Evolutionary conservation across 2,888 invertebrate species (phyloP).

Genomic region (Synanthedon vespiformis): DNA sequence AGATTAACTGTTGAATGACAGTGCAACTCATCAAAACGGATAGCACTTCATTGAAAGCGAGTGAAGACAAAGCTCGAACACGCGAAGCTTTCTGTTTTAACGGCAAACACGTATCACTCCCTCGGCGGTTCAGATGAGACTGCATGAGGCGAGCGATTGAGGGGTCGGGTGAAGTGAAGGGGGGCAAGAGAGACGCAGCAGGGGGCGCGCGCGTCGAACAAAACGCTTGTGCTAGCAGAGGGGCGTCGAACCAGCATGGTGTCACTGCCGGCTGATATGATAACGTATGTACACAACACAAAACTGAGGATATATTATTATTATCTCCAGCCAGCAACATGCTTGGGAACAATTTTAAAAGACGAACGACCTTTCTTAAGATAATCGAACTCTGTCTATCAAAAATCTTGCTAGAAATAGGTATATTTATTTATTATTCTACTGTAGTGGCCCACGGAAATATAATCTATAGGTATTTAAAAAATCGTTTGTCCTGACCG

Average conservation of each 20-base stretch:
- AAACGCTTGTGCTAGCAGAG: constrained; percentile 12
- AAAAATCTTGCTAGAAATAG: too few relatives aligned
- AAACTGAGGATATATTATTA: constrained; percentile 24
- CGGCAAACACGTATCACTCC: constrained; percentile 21
- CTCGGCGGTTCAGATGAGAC: constrained; percentile 39
- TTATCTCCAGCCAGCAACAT: constrained; percentile 11
- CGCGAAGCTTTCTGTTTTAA: constrained; percentile 36
- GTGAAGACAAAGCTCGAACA: constrained; percentile 55
- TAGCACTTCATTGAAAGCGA: constrained; percentile 38
- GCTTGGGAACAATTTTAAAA: constrained; percentile 13
- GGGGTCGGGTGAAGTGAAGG: constrained; percentile 15
- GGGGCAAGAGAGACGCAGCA: constrained; percentile 20
- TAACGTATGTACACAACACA: constrained; percentile 42
- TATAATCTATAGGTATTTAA: too few relatives aligned
- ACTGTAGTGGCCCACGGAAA: too few relatives aligned
- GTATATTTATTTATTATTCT: too few relatives aligned
- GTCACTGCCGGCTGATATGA: constrained; percentile 54
- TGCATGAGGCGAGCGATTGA: constrained; percentile 29
- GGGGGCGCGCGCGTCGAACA: constrained; percentile 44
- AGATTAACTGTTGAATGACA: constrained; percentile 17
- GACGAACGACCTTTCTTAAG: constrained; percentile 21
- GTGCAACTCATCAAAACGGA: constrained; percentile 22
- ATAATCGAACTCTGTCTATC: not conserved
- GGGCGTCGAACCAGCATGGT: constrained; percentile 51
- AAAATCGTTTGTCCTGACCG: too few relatives aligned